Conservation (phyloP, 2,888 invertebrate genomes). For the Pseudococcus viburni region DNA sequence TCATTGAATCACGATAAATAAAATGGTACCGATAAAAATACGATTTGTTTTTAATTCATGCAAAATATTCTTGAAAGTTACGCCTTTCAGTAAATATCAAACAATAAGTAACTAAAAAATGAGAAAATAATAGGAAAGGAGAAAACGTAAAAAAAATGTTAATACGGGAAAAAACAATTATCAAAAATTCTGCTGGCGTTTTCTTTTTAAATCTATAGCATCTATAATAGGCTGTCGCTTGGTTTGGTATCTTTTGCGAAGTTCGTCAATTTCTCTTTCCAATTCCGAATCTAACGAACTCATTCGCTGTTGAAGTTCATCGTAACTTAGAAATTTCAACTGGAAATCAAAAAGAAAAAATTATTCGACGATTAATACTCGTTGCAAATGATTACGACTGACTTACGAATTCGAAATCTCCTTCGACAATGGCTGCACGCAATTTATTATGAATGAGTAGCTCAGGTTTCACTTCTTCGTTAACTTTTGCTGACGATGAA, state of each 20-base stretch:
- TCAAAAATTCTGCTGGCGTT: constrained; percentile 94
- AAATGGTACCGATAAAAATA: not conserved
- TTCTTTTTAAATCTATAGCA: constrained; percentile 97
- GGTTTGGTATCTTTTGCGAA: constrained; percentile 93
- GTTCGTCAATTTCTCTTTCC: constrained; percentile 97
- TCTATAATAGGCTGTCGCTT: constrained; percentile 98
- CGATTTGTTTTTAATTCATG: not conserved
- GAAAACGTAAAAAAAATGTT: constrained; percentile 9
- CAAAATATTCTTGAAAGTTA: constrained; percentile 44
- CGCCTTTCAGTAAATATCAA: constrained; percentile 33
- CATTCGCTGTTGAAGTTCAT: constrained; percentile 93
- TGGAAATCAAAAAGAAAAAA: constrained; percentile 58
- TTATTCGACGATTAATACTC: not conserved
- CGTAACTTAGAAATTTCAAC: constrained; percentile 88
- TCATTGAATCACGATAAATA: not conserved
- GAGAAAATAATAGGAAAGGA: constrained; percentile 17
- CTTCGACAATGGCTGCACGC: constrained; percentile 78
- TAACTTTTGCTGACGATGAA: constrained; percentile 8
- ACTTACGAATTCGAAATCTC: constrained; percentile 92
- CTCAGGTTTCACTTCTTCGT: constrained; percentile 34
- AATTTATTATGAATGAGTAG: constrained; percentile 45
- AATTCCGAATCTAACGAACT: constrained; percentile 95
- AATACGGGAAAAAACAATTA: not conserved
- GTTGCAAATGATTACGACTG: not conserved
- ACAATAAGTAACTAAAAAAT: constrained; percentile 15